A percentile compares a stretch with the other conserved stretches of the same genome.
Evolutionary conservation across 2,888 invertebrate species (phyloP).

Genomic region (Bedellia somnulentella): DNA sequence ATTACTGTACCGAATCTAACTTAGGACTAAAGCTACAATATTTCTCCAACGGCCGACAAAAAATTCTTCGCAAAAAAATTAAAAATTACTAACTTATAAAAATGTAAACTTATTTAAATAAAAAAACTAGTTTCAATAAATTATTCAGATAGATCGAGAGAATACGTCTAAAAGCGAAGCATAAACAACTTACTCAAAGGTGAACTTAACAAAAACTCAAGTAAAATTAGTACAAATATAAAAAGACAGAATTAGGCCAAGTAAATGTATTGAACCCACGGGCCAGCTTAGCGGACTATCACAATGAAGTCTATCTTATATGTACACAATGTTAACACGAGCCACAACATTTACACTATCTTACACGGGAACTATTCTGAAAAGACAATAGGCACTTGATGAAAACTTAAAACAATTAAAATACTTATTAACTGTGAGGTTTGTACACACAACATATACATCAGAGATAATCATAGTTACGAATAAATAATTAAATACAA

Average conservation of each 20-base stretch:
- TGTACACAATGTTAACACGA: too few species aligned
- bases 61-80: slow-evolving; percentile 11
- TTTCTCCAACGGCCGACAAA: slow-evolving; percentile 4
- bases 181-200: slow-evolving; percentile 29
- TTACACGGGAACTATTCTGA: slow-evolving; percentile 42
- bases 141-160: slow-evolving; percentile 54
- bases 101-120: slow-evolving; percentile 25
- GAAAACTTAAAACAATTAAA: too few species aligned
- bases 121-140: slow-evolving; percentile 60
- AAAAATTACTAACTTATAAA: slow-evolving; percentile 23
- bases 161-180: slow-evolving; percentile 40
- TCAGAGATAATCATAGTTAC: too few species aligned
- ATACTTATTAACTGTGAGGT: too few species aligned
- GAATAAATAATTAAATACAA: too few species aligned
- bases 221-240: slow-evolving; percentile 30
- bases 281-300: too few species aligned
- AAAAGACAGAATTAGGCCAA: slow-evolving; percentile 12
- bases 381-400: slow-evolving; percentile 53
- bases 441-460: too few species aligned
- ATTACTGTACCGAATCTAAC: slow-evolving; percentile 15
- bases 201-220: slow-evolving; percentile 34
- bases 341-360: slow-evolving; percentile 49
- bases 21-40: background rate
- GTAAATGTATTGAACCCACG: background rate
- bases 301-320: too few species aligned